Percentiles rank a stretch among this genome's conserved stretches.
These are phyloP conservation scores for Tetramorium simillimum DNA, from an alignment of 1,140 invertebrate genomes.

Conservation along the genomic window DNA sequence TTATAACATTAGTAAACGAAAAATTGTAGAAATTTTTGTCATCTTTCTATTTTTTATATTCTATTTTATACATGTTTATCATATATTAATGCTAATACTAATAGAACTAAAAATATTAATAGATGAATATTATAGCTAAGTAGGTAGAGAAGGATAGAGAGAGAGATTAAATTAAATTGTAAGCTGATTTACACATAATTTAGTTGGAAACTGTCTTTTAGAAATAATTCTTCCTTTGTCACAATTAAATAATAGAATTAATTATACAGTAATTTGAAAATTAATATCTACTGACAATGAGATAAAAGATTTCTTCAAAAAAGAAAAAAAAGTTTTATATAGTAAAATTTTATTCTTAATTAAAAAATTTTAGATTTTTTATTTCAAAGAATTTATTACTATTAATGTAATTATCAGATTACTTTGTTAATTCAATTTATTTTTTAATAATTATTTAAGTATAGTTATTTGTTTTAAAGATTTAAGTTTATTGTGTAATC, in stretches of 20 bases:
- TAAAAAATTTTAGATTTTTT: background rate
- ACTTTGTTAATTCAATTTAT: background rate
- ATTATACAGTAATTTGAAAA: background rate
- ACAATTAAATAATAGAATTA: slow-evolving; percentile 3
- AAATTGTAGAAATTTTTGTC: background rate
- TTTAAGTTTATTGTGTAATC: background rate
- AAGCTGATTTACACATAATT: too few relatives aligned
- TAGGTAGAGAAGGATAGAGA: background rate
- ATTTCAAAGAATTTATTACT: background rate
- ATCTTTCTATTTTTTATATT: background rate
- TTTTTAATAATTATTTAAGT: background rate
- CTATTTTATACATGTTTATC: background rate
- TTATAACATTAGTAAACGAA: background rate
- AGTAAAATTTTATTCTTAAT: too few relatives aligned
- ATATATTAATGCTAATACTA: background rate
- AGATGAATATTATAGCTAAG: too few relatives aligned
- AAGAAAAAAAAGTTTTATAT: too few relatives aligned
- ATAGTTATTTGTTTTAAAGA: background rate
- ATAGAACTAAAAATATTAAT: background rate
- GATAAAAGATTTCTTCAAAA: background rate
- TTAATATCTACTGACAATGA: background rate
- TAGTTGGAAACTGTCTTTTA: background rate
- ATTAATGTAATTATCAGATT: background rate
- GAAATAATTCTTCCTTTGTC: background rate
- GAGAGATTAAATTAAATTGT: background rate